These are phyloP conservation scores for Perodicticus potto DNA, from an alignment of 2,797 vertebrate genomes.

Conservation along the genomic window DNA sequence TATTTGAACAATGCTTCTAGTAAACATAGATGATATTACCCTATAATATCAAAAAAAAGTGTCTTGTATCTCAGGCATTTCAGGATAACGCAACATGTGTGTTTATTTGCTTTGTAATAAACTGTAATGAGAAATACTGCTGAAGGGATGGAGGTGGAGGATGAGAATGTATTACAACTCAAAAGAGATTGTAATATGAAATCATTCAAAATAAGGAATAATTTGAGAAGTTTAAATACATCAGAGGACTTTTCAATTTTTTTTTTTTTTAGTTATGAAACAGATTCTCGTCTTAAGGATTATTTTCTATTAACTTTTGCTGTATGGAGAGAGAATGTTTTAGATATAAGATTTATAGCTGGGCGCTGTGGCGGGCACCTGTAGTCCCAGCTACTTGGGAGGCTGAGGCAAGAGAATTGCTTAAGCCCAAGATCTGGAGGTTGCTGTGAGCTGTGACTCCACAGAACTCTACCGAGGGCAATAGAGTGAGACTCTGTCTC, in stretches of 20 bases:
- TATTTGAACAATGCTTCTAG: conserved; percentile 50
- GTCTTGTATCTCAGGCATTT: conserved; percentile 37
- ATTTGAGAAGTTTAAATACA: conserved; percentile 42
- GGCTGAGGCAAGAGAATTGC: too few relatives aligned
- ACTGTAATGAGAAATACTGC: conserved; percentile 2
- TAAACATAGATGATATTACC: conserved; percentile 21
- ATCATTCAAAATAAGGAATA: conserved; percentile 38
- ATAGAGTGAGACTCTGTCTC: too few relatives aligned
- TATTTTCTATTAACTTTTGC: conserved; percentile 49
- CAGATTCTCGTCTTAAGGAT: neutral
- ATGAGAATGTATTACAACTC: conserved; percentile 30
- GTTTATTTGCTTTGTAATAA: conserved; percentile 63
- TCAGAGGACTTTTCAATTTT: neutral
- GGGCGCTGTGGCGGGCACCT: too few relatives aligned
- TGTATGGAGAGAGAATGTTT: conserved; percentile 4
- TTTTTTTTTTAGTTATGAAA: conserved; percentile 42
- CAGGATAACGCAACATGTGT: neutral
- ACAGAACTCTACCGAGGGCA: too few relatives aligned
- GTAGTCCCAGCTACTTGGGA: too few relatives aligned
- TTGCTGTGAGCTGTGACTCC: too few relatives aligned
- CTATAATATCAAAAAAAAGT: conserved; percentile 20
- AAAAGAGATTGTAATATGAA: conserved; percentile 53
- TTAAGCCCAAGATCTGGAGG: too few relatives aligned
- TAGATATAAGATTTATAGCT: conserved; percentile 27
- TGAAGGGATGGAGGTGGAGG: neutral